phyloP scores from a whole-genome alignment of 2,888 invertebrate species.

The Dinocampus coccinellae region DNA sequence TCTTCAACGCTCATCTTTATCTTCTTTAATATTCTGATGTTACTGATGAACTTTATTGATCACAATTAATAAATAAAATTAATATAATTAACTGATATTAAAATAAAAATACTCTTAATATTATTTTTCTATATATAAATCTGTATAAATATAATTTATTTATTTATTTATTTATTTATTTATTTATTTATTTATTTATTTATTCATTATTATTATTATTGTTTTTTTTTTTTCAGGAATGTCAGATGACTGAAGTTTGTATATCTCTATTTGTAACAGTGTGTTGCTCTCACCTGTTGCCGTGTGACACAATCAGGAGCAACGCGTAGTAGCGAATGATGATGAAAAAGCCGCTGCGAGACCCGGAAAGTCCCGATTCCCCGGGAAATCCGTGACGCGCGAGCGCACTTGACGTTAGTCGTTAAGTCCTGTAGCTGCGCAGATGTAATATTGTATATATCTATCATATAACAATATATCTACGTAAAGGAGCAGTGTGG shows the following conservation, averaged over 20 bases:
- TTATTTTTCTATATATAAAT: too few species aligned
- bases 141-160: not conserved
- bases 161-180: too few species aligned
- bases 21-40: not conserved
- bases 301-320: constrained; percentile 48
- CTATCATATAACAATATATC: not conserved
- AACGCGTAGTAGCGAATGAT: constrained; percentile 52
- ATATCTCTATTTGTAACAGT: constrained; percentile 13
- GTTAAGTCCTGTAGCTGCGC: constrained; percentile 60
- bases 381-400: constrained; percentile 64
- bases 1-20: constrained; percentile 82
- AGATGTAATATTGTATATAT: constrained; percentile 39
- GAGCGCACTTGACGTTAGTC: constrained; percentile 57
- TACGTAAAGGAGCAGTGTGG: constrained; percentile 3
- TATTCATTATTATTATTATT: not conserved
- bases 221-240: not conserved
- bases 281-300: constrained; percentile 63
- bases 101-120: too few species aligned
- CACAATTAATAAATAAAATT: not conserved
- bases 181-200: not conserved
- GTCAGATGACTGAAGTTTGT: not conserved
- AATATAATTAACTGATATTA: too few species aligned
- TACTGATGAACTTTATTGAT: not conserved
- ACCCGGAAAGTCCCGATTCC: constrained; percentile 67
- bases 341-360: constrained; percentile 58